Conservation (phyloP, 1,140 invertebrate genomes). For the Chelonus insularis region DNA sequence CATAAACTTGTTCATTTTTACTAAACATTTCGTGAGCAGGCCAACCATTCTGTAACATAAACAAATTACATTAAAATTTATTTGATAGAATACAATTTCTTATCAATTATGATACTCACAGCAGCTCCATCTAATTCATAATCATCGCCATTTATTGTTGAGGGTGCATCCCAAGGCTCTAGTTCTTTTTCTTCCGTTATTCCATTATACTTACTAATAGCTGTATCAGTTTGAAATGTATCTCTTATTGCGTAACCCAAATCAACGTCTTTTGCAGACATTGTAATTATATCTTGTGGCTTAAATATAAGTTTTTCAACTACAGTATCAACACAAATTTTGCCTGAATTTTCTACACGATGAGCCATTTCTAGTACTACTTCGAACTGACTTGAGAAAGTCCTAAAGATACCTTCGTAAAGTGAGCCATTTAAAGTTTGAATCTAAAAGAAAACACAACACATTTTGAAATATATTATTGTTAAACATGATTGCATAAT, state of each 20-base stretch:
- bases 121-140: conserved; percentile 68
- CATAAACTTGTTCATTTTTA: conserved; percentile 88
- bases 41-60: conserved; percentile 80
- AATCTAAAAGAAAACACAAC: conserved; percentile 57
- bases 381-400: conserved; percentile 82
- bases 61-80: too few species aligned
- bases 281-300: conserved; percentile 77
- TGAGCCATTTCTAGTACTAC: conserved; percentile 83
- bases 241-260: conserved; percentile 84
- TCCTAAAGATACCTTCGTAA: conserved; percentile 85
- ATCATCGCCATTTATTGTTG: conserved; percentile 65
- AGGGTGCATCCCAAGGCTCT: conserved; percentile 84
- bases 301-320: conserved; percentile 86
- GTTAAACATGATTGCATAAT: not conserved
- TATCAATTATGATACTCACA: conserved; percentile 45
- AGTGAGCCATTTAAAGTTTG: conserved; percentile 78
- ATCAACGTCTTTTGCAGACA: conserved; percentile 80
- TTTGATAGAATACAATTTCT: too few species aligned
- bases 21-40: conserved; percentile 93
- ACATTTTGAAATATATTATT: too few species aligned
- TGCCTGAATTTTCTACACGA: conserved; percentile 72
- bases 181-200: conserved; percentile 76
- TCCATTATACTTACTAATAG: conserved; percentile 70
- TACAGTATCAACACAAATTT: conserved; percentile 69
- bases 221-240: conserved; percentile 83